Base-by-base conservation (phyloP, 2,797 vertebrate species). In the Sebastes jordani region DNA sequence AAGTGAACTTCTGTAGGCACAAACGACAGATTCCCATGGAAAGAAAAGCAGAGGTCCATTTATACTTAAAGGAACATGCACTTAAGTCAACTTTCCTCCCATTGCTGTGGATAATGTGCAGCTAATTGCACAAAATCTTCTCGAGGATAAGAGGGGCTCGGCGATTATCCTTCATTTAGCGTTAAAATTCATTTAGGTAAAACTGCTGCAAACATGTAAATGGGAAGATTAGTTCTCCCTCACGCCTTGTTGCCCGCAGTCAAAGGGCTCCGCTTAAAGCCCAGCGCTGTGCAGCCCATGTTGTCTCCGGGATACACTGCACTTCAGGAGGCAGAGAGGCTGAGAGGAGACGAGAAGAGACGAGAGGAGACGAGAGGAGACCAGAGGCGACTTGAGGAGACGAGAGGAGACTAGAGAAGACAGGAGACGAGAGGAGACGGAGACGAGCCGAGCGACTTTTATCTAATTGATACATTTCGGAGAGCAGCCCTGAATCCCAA, bases 181-280 rank as follows among this genome's bases (percentile, higher is more conserved):
- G 91, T 95, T 93, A 91, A 94, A 97, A 98, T 97, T 97, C 93
- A 98, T 97, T 98, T 97, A 97, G 95, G 96, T 97, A 96, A 97
- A 97, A 97, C 96, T 96, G 96, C 96, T 96, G 96, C 96, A 97
- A 97, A 97, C 97, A 97, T 96, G 96, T 97, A 97, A 98, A 97
- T 97, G 96, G 96, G 94, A 93, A 96, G 97, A 97, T 98, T 97
- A 97, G 97, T 98, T 98, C 97, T 97, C 96, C 96, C 96, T 97
- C 97, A 97, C 96, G 97, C 97, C 97, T 97, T 98, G 96, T 97
- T 98, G 97, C 97, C 96, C 96, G 94, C 95, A 95, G 95, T 98
- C 96, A 98, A 97, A 91, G 96, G 95, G 96, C 94, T 95, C 94
- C 93, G 96, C 96, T 96, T 95, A 95, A 95, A 95, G 97, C 96